Conservation (phyloP, 2,888 invertebrate species). For the Micoletzkya japonica region DNA sequence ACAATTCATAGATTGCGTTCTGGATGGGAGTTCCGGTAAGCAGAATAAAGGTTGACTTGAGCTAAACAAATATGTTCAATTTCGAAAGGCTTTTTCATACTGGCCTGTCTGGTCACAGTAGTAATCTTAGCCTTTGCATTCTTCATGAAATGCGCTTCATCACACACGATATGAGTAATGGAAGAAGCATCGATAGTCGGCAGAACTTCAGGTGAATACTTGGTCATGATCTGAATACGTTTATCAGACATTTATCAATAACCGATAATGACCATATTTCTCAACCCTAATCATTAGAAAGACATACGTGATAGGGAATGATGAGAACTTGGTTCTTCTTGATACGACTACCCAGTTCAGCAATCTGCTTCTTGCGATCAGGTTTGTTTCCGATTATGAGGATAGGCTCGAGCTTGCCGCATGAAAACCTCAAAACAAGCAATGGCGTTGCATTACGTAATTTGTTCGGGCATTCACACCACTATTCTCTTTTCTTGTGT, state of each 20-base stretch:
- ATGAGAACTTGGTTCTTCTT: background rate
- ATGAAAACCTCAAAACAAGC: background rate
- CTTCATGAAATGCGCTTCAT: too few species aligned
- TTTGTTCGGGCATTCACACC: background rate
- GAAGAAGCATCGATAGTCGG: too few species aligned
- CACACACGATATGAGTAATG: too few species aligned
- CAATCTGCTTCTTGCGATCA: background rate
- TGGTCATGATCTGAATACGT: too few species aligned
- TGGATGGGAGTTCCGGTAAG: constrained; percentile 25
- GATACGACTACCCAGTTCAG: background rate
- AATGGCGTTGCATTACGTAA: background rate
- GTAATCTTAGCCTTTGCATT: too few species aligned
- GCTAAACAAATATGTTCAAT: too few species aligned
- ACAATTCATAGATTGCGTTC: constrained; percentile 8
- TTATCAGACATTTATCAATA: too few species aligned
- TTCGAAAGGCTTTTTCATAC: too few species aligned
- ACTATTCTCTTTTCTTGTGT: background rate
- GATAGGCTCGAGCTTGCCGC: constrained; percentile 9
- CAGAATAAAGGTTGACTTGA: constrained; percentile 12
- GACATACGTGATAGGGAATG: background rate
- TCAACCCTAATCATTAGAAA: too few species aligned
- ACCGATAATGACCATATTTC: too few species aligned
- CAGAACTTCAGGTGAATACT: too few species aligned
- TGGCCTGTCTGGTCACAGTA: too few species aligned
- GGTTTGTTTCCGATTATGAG: background rate